Conservation (phyloP, 1,140 invertebrate genomes). For the Rhynchophorus ferrugineus region DNA sequence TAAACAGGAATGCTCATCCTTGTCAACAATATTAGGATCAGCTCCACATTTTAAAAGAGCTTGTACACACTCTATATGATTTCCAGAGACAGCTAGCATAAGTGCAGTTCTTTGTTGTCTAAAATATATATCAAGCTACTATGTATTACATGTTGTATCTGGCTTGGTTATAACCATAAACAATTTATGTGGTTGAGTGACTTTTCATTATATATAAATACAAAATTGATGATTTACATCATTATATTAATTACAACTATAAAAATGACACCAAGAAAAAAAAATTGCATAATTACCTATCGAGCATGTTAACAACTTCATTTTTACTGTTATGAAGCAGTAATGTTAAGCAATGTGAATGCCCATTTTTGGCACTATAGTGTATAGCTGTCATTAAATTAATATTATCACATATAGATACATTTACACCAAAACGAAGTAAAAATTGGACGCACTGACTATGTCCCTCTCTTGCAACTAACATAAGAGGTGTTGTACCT, state of each 20-base stretch:
- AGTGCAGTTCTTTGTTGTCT: conserved; percentile 50
- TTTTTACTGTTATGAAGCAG: conserved; percentile 49
- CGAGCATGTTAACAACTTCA: conserved; percentile 45
- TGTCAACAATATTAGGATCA: conserved; percentile 55
- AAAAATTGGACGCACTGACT: conserved; percentile 48
- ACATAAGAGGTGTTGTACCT: conserved; percentile 49
- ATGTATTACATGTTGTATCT: neutral
- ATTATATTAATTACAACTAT: too few relatives aligned
- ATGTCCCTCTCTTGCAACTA: conserved; percentile 51
- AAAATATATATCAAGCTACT: conserved; percentile 20
- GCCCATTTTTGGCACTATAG: conserved; percentile 55
- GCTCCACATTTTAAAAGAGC: conserved; percentile 51
- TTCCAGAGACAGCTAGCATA: conserved; percentile 50
- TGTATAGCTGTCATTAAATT: conserved; percentile 53
- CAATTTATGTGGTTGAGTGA: too few relatives aligned
- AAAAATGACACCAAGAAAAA: too few relatives aligned
- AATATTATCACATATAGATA: conserved; percentile 40
- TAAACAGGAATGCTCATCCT: conserved; percentile 50
- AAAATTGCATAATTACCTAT: conserved; percentile 28
- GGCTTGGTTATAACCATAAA: neutral
- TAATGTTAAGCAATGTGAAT: conserved; percentile 46
- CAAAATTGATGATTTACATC: too few relatives aligned
- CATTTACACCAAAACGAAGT: conserved; percentile 45
- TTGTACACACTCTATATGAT: conserved; percentile 48
- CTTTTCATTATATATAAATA: too few relatives aligned